These are phyloP conservation scores for Amiota minor DNA, from an alignment of 2,888 invertebrate genomes.

Conservation along the genomic window DNA sequence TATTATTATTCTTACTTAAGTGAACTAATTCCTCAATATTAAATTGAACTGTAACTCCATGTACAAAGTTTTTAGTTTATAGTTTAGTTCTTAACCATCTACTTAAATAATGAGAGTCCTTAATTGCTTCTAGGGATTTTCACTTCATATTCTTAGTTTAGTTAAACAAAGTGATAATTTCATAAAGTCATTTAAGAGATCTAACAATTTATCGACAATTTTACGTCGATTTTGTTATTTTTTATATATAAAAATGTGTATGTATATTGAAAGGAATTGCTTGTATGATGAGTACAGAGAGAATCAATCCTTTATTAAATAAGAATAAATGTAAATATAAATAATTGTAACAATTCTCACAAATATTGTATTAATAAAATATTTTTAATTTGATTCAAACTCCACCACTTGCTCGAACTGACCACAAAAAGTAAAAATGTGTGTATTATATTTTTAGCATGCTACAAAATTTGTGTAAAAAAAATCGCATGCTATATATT, in stretches of 20 bases:
- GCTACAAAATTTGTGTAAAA: not conserved
- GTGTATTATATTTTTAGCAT: not conserved
- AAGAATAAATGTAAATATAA: not conserved
- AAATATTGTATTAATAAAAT: too few relatives aligned
- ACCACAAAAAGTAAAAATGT: too few relatives aligned
- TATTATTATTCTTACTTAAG: slow-evolving; percentile 40
- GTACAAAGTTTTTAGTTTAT: slow-evolving; percentile 55
- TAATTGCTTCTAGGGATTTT: not conserved
- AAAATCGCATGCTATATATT: not conserved
- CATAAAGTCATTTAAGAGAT: slow-evolving; percentile 48
- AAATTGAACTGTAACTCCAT: slow-evolving; percentile 51
- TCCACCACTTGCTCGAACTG: too few relatives aligned
- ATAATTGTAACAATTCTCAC: too few relatives aligned
- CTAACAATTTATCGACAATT: slow-evolving; percentile 10
- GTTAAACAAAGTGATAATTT: slow-evolving; percentile 55
- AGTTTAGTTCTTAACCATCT: not conserved
- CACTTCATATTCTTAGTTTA: slow-evolving; percentile 41
- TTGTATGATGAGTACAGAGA: too few relatives aligned
- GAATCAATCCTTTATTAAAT: not conserved
- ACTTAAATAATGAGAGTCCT: not conserved
- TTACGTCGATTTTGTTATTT: slow-evolving; percentile 41
- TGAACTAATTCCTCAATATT: not conserved
- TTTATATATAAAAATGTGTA: slow-evolving; percentile 37
- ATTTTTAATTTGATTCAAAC: too few relatives aligned
- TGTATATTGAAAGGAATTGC: not conserved